These are phyloP conservation scores for Sphecodes monilicornis DNA, from an alignment of 2,888 invertebrate species.

Conservation along the genomic window DNA sequence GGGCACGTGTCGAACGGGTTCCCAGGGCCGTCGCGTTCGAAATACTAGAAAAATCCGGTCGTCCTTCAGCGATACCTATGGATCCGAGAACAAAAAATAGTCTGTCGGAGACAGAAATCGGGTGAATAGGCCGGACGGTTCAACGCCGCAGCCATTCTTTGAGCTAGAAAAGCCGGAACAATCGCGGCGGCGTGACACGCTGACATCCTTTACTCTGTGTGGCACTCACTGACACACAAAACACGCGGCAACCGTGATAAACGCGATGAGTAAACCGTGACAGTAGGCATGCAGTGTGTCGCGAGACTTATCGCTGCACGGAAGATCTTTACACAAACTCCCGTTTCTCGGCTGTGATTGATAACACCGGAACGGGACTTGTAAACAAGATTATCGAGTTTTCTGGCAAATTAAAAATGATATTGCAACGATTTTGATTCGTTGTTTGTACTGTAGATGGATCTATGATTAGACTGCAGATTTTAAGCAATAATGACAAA, in stretches of 20 bases:
- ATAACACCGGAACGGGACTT: not conserved
- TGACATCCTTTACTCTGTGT: not conserved
- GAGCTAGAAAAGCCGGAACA: conserved; percentile 5
- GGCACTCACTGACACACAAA: not conserved
- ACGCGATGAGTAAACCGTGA: not conserved
- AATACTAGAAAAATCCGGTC: not conserved
- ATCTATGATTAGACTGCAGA: no score
- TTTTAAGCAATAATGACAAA: no score
- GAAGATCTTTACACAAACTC: not conserved
- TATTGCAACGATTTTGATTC: no score
- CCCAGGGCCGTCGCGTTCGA: not conserved
- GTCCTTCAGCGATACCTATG: not conserved
- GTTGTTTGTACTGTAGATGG: not conserved
- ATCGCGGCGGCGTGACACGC: not conserved
- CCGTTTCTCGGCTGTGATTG: not conserved
- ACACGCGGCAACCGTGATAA: not conserved
- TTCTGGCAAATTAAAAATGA: not conserved
- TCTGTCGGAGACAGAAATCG: not conserved
- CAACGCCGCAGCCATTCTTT: not conserved
- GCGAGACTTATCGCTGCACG: not conserved
- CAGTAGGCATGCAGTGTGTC: conserved; percentile 2
- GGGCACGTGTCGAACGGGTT: not conserved
- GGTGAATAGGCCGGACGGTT: not conserved
- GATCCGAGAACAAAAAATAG: not conserved
- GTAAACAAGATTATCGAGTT: not conserved